Evolutionary conservation across 2,797 vertebrate genomes (phyloP), one percentile per base, ranked within the genome.

Genomic region (Macropus fuliginosus): DNA sequence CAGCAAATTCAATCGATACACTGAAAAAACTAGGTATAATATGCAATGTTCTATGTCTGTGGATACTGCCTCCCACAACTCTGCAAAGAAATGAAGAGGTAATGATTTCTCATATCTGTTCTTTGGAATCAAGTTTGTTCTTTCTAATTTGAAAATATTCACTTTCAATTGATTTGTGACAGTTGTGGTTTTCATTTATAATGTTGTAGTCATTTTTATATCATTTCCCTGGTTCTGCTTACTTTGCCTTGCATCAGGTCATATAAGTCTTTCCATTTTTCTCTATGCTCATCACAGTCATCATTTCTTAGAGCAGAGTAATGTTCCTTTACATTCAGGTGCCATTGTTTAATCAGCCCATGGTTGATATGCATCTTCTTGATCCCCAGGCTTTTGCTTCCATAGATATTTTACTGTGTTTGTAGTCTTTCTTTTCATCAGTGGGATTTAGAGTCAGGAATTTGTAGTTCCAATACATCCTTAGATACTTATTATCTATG

Each of bases 381-480:
- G 3, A 31, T 91, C 40, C 57, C 24, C 91, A 54, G 5, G 91
- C 1, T 91, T 56, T 91, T 92, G 27, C 91, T 21, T 92, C 11
- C 52, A 24, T 81, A 81, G 40, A 40, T 40, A 40, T 81, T 52
- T 91, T 62, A 46, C 18, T 62, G 16, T 62, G 27, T 91, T 55
- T 50, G 40, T 92, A 29, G 29, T 89, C 87, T 91, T 14, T 92
- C 94, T 62, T 93, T 91, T 11, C 92, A 54, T 92, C 14, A n/a
- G 10, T 21, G 8, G n/a, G 46, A 28, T 62, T 59, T 93, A 8
- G n/a, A 40, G n/a, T 40, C n/a, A 24, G n/a, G 66, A 81, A 46
- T 46, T 81, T 40, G 18, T 6, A 46, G 0, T 81, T 81, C 66
- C 9, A 46, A 40, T 81, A 18, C 18, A 24, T 8, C 6, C 16